These are phyloP conservation scores for Tachina lurida DNA, from an alignment of 2,888 invertebrate species.

Conservation along the genomic window DNA sequence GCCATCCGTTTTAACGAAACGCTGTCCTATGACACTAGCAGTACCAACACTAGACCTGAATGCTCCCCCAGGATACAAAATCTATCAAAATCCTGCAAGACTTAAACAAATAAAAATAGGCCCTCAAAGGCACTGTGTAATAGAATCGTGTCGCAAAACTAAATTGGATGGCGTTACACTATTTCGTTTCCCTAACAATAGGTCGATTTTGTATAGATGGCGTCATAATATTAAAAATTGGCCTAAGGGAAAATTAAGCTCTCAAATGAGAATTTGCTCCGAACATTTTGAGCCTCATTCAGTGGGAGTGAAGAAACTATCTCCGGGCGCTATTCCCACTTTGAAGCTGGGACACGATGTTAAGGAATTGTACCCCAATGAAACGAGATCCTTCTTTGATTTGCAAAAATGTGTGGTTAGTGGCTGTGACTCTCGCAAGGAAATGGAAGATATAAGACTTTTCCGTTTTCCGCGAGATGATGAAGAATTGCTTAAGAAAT, in stretches of 20 bases:
- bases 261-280: slow-evolving; percentile 78
- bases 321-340: slow-evolving; percentile 79
- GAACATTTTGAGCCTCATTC: slow-evolving; percentile 79
- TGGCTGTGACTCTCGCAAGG: slow-evolving; percentile 76
- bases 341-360: slow-evolving; percentile 77
- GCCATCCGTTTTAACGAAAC: slow-evolving; percentile 78
- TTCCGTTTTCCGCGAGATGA: slow-evolving; percentile 79
- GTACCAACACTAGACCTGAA: slow-evolving; percentile 79
- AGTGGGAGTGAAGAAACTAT: slow-evolving; percentile 78
- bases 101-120: slow-evolving; percentile 77
- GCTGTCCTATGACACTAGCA: slow-evolving; percentile 78
- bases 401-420: slow-evolving; percentile 76
- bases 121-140: slow-evolving; percentile 77
- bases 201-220: slow-evolving; percentile 78
- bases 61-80: slow-evolving; percentile 77
- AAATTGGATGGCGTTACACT: slow-evolving; percentile 77
- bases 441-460: slow-evolving; percentile 77
- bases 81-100: slow-evolving; percentile 79
- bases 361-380: slow-evolving; percentile 77
- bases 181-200: slow-evolving; percentile 78
- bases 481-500: slow-evolving; percentile 79
- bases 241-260: slow-evolving; percentile 74
- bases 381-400: slow-evolving; percentile 77
- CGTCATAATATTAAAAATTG: slow-evolving; percentile 78
- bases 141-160: slow-evolving; percentile 77